A percentile compares a stretch with the other conserved stretches of the same genome.
Conservation (phyloP, 2,888 invertebrate genomes). For the Andrena camellia region DNA sequence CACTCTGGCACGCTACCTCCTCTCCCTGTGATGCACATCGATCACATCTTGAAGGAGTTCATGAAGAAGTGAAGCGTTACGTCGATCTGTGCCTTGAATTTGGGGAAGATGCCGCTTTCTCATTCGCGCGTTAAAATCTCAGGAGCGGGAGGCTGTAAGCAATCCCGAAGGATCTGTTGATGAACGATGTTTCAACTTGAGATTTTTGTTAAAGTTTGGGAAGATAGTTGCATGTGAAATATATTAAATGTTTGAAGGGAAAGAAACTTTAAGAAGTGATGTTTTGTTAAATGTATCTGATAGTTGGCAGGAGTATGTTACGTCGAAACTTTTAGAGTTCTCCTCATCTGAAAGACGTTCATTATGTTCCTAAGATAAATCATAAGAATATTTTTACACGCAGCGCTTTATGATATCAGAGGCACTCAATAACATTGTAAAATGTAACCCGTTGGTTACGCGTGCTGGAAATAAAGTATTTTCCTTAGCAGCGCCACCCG, state of each 20-base stretch:
- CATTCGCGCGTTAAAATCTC: background rate
- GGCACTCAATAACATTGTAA: conserved; percentile 18
- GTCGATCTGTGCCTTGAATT: background rate
- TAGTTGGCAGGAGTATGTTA: background rate
- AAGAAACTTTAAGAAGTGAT: background rate
- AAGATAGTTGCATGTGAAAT: background rate
- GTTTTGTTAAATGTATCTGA: background rate
- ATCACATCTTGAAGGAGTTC: conserved; percentile 68
- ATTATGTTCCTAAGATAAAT: conserved; percentile 2
- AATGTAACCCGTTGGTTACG: background rate
- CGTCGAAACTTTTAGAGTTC: background rate
- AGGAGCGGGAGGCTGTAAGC: background rate
- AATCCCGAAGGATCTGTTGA: background rate
- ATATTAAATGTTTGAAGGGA: background rate
- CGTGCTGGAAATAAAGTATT: conserved; percentile 39
- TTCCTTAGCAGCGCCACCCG: background rate
- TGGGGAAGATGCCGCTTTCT: background rate
- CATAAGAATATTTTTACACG: background rate
- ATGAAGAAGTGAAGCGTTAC: conserved; percentile 49
- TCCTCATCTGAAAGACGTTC: background rate
- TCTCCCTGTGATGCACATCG: conserved; percentile 69
- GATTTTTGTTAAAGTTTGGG: background rate
- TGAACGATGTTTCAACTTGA: background rate
- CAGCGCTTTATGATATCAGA: background rate
- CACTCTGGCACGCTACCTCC: conserved; percentile 70